Evolutionary conservation across 2,113 vertebrate species (phyloP).

Genomic region (Chaetodon auriga): DNA sequence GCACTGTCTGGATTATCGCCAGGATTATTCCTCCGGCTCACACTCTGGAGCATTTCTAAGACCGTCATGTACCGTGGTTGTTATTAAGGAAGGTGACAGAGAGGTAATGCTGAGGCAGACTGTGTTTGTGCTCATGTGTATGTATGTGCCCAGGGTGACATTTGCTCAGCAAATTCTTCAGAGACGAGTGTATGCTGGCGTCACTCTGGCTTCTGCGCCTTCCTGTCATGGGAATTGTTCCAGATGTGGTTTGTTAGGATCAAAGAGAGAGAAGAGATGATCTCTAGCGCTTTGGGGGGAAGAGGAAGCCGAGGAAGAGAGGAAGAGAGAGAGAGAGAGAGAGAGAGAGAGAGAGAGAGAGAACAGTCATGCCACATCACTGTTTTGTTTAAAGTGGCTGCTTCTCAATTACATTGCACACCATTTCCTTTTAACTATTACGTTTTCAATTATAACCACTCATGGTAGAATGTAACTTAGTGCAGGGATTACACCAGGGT

Average conservation of each 20-base stretch:
- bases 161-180: constrained; percentile 63
- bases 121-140: not conserved
- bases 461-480: not conserved
- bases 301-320: constrained; percentile 10
- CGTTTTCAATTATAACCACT: not conserved
- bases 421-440: not conserved
- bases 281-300: constrained; percentile 32
- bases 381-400: not conserved
- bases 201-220: constrained; percentile 17
- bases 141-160: constrained; percentile 28
- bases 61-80: constrained; percentile 6
- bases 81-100: constrained; percentile 32
- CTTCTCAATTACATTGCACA: not conserved
- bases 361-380: not conserved
- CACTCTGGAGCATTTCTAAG: constrained; percentile 1
- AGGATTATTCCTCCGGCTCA: constrained; percentile 30
- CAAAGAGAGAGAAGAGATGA: constrained; percentile 63
- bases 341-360: not conserved
- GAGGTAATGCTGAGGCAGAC: constrained; percentile 30
- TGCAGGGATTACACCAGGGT: too few relatives aligned
- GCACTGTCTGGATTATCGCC: constrained; percentile 22
- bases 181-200: constrained; percentile 28
- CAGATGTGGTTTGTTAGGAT: constrained; percentile 66
- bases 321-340: not conserved
- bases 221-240: constrained; percentile 57